phyloP scores from a whole-genome alignment of 2,797 vertebrate genomes.

The Phoxinus dragarum region DNA sequence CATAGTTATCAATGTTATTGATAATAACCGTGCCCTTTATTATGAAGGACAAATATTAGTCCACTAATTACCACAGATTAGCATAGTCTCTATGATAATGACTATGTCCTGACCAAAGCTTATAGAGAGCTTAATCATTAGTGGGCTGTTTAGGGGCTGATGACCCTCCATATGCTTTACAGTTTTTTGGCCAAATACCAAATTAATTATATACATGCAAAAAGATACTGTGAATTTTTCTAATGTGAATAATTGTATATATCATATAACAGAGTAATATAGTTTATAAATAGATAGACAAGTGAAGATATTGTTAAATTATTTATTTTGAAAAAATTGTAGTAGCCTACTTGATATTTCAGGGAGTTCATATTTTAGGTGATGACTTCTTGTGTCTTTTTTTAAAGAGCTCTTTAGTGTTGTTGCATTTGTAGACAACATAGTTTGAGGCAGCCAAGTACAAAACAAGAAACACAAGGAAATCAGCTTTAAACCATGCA shows the following conservation, averaged over 20 bases:
- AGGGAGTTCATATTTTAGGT: not conserved
- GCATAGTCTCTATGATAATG: constrained; percentile 56
- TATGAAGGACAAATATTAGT: constrained; percentile 53
- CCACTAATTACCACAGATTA: constrained; percentile 68
- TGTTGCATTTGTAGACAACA: not conserved
- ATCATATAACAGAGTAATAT: too few relatives aligned
- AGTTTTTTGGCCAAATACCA: not conserved
- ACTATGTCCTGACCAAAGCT: constrained; percentile 73
- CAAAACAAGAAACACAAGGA: constrained; percentile 61
- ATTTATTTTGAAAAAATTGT: too few relatives aligned
- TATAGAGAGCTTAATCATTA: constrained; percentile 67
- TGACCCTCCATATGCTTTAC: constrained; percentile 14
- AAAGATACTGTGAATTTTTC: too few relatives aligned
- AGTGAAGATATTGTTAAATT: too few relatives aligned
- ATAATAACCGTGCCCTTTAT: constrained; percentile 2
- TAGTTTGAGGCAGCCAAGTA: constrained; percentile 41
- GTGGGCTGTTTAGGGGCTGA: constrained; percentile 59
- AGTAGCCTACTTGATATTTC: not conserved
- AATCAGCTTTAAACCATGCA: constrained; percentile 70
- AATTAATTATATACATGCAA: too few relatives aligned
- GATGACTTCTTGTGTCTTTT: not conserved
- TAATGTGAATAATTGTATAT: too few relatives aligned
- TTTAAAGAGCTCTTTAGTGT: not conserved
- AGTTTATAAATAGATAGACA: not conserved
- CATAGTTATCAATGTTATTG: not conserved